Conservation (phyloP, 1,140 invertebrate species). For the Drosophila lowei region DNA sequence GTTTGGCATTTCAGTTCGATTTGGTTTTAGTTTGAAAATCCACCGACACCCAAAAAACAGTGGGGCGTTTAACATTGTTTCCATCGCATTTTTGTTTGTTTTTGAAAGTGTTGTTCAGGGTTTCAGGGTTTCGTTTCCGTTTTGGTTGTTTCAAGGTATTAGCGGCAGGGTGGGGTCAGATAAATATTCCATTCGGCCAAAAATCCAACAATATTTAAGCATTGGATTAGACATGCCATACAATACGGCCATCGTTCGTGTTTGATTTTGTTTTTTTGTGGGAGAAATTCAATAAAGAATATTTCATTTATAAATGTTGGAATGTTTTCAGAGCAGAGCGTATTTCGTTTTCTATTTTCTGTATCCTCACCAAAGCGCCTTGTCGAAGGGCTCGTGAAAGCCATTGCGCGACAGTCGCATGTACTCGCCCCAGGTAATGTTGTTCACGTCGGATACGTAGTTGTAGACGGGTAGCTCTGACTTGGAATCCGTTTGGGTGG, state of each 20-base stretch:
- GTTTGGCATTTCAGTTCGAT: conserved; percentile 55
- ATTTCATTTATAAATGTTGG: conserved; percentile 34
- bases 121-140: conserved; percentile 43
- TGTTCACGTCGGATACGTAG: conserved; percentile 83
- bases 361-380: conserved; percentile 74
- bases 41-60: conserved; percentile 1
- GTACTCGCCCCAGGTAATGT: conserved; percentile 84
- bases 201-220: conserved; percentile 74
- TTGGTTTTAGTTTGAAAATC: conserved; percentile 49
- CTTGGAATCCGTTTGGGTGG: conserved; percentile 44
- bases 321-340: not conserved
- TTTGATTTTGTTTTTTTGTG: conserved; percentile 15
- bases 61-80: conserved; percentile 34
- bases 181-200: conserved; percentile 60
- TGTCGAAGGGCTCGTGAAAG: conserved; percentile 82
- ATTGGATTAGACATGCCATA: conserved; percentile 68
- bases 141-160: conserved; percentile 76
- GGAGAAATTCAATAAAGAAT: conserved; percentile 58
- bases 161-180: conserved; percentile 55
- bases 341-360: not conserved
- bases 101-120: conserved; percentile 16
- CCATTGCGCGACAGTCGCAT: conserved; percentile 82
- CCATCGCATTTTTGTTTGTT: conserved; percentile 22
- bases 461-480: conserved; percentile 84
- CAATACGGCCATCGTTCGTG: conserved; percentile 47